These are phyloP conservation scores for Silurus asotus DNA, from an alignment of 2,113 vertebrate genomes.

Conservation along the genomic window DNA sequence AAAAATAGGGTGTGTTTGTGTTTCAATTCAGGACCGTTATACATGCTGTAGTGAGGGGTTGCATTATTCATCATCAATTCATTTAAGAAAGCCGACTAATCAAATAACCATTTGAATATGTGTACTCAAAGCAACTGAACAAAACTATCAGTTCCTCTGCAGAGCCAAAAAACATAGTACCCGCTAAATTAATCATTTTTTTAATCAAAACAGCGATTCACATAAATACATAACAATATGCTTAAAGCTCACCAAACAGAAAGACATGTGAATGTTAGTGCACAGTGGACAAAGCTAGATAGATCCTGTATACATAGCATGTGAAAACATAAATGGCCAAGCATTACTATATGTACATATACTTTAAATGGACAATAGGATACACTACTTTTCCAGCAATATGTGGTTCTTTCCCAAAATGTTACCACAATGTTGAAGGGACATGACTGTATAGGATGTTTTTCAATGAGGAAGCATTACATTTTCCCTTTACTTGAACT, in stretches of 20 bases:
- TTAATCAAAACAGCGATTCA: background rate
- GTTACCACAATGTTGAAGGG: no score
- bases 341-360: background rate
- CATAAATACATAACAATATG: background rate
- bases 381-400: no score
- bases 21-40: background rate
- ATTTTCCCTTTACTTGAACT: no score
- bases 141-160: background rate
- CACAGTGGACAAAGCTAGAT: background rate
- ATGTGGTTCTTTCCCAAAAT: no score
- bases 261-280: conserved; percentile 20
- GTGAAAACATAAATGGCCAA: background rate
- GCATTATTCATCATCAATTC: background rate
- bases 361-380: background rate
- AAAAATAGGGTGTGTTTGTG: background rate
- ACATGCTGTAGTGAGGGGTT: background rate
- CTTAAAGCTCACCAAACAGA: conserved; percentile 41
- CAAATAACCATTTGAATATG: background rate
- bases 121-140: background rate
- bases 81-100: background rate
- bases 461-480: no score
- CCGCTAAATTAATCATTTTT: background rate
- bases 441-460: no score
- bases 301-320: no score
- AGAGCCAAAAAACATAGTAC: background rate